Evolutionary conservation across 2,888 invertebrate genomes (phyloP), one percentile per base, ranked within the genome.

Genomic region (Blera fallax): DNA sequence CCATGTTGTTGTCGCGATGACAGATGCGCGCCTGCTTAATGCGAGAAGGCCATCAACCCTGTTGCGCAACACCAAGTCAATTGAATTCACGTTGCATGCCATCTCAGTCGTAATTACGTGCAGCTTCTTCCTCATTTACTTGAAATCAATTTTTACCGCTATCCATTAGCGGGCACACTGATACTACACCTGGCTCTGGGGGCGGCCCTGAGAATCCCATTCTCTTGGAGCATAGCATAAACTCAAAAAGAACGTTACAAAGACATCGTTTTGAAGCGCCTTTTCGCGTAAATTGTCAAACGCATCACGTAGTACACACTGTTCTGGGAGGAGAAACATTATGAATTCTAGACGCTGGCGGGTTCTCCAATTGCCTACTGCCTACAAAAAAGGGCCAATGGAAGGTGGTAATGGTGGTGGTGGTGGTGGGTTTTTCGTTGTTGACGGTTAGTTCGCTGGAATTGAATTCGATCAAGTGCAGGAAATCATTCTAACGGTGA

Each of bases 401-500:
- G 56, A 67, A 40, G 67, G 48, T 37, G 48, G 79, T 34, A n/a
- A n/a, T n/a, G n/a, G n/a, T n/a, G n/a, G n/a, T 50, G 29, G 43
- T 54, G 21, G 2, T 11, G 16, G 14, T 29, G 5, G 45, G 2
- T 64, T 64, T 43, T 21, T 62, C 43, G 48, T 45, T 54, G 43
- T 64, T 74, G 80, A 70, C 70, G 80, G 80, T 65, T 80, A 34
- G 74, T 74, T 84, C 58, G 74, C 10, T 74, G 69, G 74, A 84
- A 74, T 84, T 70, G 84, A 84, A 84, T 84, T 79, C 84, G 84
- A 84, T 84, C 84, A 84, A 84, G 80, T 84, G 84, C 84, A 84
- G 84, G 84, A 84, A 84, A 84, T 84, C 74, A 80, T 84, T 84
- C 84, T 84, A 84, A 84, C 84, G 84, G 84, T 84, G 84, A 70